Base-by-base conservation (phyloP, 2,113 vertebrate genomes). In the Ancistrus triradiatus region DNA sequence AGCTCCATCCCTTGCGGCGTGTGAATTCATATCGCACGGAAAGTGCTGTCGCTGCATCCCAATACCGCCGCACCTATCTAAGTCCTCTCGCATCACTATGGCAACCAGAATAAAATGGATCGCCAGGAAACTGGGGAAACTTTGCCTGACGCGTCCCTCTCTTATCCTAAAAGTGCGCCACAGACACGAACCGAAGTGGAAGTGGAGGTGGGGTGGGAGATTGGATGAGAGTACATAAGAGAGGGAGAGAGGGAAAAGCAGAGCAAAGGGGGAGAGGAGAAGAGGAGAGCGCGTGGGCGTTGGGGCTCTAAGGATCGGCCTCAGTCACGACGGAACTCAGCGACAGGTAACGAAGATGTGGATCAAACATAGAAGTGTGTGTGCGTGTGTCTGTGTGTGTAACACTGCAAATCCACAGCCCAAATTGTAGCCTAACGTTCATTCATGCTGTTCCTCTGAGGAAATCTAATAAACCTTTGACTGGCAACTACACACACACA, bases 41-140 rank as follows among this genome's bases (percentile, higher is more conserved):
- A 75, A 75, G 69, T 61, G 69, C 73, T 72, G 69, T 75, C 73
- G 70, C 69, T 72, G 73, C 69, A 69, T 75, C 69, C 73, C 69
- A 72, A 68, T 66, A 72, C 60, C 60, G 40, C 73, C 62, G 69
- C 73, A 71, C 65, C 68, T 68, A 64, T 71, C 68, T 69, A 68
- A 71, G 73, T 72, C 55, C 69, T 60, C 49, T 33, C 73, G 47
- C 69, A 72, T 75, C 44, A 52, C 73, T 72, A 75, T 75, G 73
- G 73, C 69, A 75, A 75, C 73, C 69, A 51, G 69, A 59, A 55
- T 68, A 64, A 71, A 75, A 71, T 65, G 68, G 73, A 72, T 71
- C 55, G 66, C 6, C 58, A 11, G 35, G 35, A 38, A 33, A 33
- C 28, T 33, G 28, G 55, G 73, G 64, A 75, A 75, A 75, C 73